Percentiles rank a stretch among this genome's conserved stretches.
Conservation (phyloP, 2,113 vertebrate species). For the Lepus timidus region DNA sequence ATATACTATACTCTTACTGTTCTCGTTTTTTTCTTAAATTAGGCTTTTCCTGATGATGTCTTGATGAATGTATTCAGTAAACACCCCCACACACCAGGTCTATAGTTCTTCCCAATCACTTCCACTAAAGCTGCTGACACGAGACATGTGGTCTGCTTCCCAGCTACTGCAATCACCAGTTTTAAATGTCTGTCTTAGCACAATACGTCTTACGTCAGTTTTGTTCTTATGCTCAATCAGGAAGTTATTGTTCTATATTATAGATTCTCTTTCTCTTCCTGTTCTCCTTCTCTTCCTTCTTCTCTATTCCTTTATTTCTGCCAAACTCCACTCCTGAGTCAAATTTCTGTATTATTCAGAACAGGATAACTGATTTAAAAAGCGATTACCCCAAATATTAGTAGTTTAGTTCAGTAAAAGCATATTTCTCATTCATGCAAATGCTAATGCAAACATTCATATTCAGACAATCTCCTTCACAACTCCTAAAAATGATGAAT, state of each 20-base stretch:
- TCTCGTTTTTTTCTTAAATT: neutral
- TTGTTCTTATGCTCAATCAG: neutral
- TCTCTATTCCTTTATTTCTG: neutral
- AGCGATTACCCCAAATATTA: too few relatives aligned
- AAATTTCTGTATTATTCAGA: neutral
- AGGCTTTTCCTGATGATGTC: neutral
- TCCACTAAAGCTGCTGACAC: neutral
- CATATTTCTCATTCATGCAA: neutral
- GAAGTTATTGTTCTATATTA: neutral
- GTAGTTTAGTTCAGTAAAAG: neutral
- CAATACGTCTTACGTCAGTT: fast-evolving
- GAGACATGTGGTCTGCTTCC: fast-evolving
- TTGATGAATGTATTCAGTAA: neutral
- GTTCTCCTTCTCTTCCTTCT: neutral
- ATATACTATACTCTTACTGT: too few relatives aligned
- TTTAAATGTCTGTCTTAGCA: too few relatives aligned
- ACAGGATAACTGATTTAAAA: neutral
- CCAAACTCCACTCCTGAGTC: neutral
- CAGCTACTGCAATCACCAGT: neutral
- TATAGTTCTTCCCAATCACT: neutral
- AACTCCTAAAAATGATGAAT: neutral
- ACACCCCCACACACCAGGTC: neutral
- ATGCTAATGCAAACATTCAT: neutral
- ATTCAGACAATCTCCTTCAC: neutral
- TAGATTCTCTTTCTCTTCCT: neutral